Evolutionary conservation across 2,888 invertebrate genomes (phyloP), one percentile per base, ranked within the genome.

Genomic region (Gandaritis pyraliata): DNA sequence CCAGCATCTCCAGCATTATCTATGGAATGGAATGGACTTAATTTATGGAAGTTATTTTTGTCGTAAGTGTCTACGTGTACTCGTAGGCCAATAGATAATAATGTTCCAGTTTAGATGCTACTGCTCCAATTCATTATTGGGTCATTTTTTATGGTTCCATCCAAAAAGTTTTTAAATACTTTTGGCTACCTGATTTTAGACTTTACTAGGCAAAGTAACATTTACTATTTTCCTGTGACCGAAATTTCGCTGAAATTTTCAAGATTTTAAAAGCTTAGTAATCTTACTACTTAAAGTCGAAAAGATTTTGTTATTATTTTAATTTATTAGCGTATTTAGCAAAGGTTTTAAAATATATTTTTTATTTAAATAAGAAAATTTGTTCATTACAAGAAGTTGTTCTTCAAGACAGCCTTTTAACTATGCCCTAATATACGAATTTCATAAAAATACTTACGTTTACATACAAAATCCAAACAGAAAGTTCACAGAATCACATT

Each of bases 11-110:
- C n/a, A n/a, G n/a, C 59, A 63, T 66, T 68, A 66, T 65, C 65
- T 68, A 53, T 36, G 53, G 62, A 66, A 64, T 36, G 63, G 49
- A 69, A 58, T 65, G 58, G 29, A 57, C 46, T 64, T 70, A 10
- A 66, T 66, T 66, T 61, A 47, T 46, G 47, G 29, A 36, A 45
- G 62, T 50, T 70, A 70, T 68, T 68, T 66, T 66, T 60, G 66
- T 61, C 58, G 18, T 50, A 58, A 58, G 51, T 57, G 53, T 47
- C 60, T 53, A 58, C 46, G 57, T 57, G 49, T 58, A 16, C 48
- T 36, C 38, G 51, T 56, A 29, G 48, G 30, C 47, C 15, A 30
- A 33, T 29, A 54, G 59, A 59, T 64, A 59, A 63, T 59, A 48
- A 38, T 45, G 56, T 45, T 51, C 50, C 50, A 16, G 58, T 59